phyloP scores from a whole-genome alignment of 2,888 invertebrate species.

The Microplitis manilae region DNA sequence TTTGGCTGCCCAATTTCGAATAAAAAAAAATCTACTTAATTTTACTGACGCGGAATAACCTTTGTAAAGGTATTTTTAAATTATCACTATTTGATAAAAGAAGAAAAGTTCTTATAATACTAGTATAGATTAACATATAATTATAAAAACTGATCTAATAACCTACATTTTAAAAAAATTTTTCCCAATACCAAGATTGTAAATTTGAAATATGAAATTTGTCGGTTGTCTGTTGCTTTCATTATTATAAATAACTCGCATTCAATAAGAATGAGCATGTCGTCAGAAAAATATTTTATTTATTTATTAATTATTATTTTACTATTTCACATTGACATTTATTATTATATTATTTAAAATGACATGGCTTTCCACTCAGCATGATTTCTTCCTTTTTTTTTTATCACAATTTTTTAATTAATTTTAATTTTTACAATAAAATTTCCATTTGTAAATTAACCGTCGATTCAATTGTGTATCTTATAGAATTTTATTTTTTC shows the following conservation, averaged over 20 bases:
- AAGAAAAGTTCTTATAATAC: no score
- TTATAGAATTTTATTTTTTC: not conserved
- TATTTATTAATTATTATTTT: conserved; percentile 19
- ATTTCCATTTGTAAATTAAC: conserved; percentile 38
- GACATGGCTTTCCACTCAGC: conserved; percentile 67
- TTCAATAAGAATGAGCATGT: conserved; percentile 49
- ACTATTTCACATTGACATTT: conserved; percentile 24
- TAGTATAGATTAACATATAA: no score
- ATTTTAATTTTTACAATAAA: conserved; percentile 31
- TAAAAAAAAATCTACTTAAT: no score
- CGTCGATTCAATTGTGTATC: conserved; percentile 37
- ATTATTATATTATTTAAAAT: conserved; percentile 22
- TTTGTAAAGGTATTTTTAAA: no score
- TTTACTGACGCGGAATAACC: no score
- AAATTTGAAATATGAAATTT: no score
- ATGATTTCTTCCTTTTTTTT: conserved; percentile 56
- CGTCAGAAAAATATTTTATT: conserved; percentile 35
- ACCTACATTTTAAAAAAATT: no score
- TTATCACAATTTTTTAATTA: conserved; percentile 37
- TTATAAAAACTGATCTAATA: no score
- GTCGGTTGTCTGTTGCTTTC: no score
- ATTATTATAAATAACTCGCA: not conserved
- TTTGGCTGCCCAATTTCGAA: no score
- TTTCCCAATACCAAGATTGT: no score
- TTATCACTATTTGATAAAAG: no score